Base-by-base conservation (phyloP, 2,797 vertebrate species). In the Prionace glauca region DNA sequence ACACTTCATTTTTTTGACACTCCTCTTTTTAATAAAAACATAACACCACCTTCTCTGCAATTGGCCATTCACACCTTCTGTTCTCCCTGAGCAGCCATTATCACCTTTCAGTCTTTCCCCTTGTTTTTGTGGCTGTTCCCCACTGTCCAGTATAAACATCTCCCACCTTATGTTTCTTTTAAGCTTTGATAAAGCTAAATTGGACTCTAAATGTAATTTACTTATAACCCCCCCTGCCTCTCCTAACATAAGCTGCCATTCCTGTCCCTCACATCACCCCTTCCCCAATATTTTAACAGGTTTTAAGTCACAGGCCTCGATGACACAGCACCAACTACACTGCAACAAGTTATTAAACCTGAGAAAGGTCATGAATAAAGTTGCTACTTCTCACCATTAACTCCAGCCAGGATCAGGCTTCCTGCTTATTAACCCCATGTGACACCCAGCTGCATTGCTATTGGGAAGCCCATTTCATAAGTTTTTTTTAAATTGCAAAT, bases 1-100 rank as follows among this genome's bases (percentile, higher is more conserved):
- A 98, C 96, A 99, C 98, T 97, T 99, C 99, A 0, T 99, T 99
- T 97, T 98, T 99, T 16, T 98, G 98, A 96, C 99, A 99, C 96
- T 99, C 99, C 99, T 99, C 45, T 0, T 41, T 41, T 41, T 41
- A 50, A 50, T 1, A 50, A 50, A 56, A 56, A 56, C 50, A 56
- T 4, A 56, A 56, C 5, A 7, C 50, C 50, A 56, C 50, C 50
- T 56, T 56, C 50, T 56, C 50, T 56, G 45, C 45, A 2, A 56
- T 56, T 56, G 50, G 50, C 50, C 50, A 56, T 56, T 56, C 50
- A 56, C 50, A 56, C 50, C 50, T 56, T 3, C 50, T 56, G 50
- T 56, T 56, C 50, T 56, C 50, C 7, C 50, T 56, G 50, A 3
- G 50, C 50, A 56, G 50, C 50, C 50, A 50, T 50, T 50, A 50